A percentile compares a stretch with the other conserved stretches of the same genome.
These are phyloP conservation scores for Takifugu flavidus DNA, from an alignment of 2,113 vertebrate genomes.

Conservation along the genomic window DNA sequence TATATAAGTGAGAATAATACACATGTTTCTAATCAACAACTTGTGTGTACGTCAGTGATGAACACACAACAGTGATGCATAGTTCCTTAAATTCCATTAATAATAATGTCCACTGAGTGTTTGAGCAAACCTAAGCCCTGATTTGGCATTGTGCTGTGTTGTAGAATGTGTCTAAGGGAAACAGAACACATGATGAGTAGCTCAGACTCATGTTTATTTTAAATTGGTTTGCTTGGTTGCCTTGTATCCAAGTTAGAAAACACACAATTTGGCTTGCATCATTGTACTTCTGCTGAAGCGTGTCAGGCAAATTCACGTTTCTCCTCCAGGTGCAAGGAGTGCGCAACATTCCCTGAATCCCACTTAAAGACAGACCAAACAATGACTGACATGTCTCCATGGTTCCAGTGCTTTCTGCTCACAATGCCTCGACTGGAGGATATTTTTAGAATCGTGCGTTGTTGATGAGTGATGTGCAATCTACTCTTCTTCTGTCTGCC, in stretches of 20 bases:
- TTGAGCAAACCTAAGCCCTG: no score
- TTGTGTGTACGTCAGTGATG: no score
- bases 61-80: no score
- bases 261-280: conserved; percentile 20
- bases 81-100: no score
- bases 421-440: conserved; percentile 45
- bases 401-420: conserved; percentile 35
- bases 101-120: no score
- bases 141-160: no score
- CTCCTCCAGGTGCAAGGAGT: conserved; percentile 44
- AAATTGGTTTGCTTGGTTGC: conserved; percentile 5
- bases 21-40: no score
- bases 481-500: conserved; percentile 44
- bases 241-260: conserved; percentile 9
- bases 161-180: not conserved
- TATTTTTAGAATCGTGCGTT: conserved; percentile 77
- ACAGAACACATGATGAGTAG: not conserved
- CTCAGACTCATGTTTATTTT: conserved; percentile 5
- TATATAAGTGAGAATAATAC: no score
- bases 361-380: conserved; percentile 55
- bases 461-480: conserved; percentile 62
- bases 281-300: conserved; percentile 24
- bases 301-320: conserved; percentile 41
- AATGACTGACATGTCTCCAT: conserved; percentile 70
- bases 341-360: conserved; percentile 53